Base-by-base conservation (phyloP, 2,113 vertebrate genomes). In the Ifrita kowaldi region DNA sequence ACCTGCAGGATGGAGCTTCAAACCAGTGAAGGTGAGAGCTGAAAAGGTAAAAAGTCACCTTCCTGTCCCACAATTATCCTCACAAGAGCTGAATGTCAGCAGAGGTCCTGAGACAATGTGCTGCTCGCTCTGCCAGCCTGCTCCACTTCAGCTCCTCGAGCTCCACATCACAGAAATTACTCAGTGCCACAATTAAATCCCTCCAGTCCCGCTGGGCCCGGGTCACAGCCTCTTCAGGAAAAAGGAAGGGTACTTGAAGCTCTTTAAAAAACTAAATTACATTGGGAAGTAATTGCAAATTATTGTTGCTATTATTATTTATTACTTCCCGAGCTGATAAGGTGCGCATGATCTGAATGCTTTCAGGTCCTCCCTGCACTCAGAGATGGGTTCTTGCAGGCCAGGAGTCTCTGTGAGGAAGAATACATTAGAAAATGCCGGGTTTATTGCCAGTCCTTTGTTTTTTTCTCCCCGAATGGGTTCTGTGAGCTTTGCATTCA, bases 131-230 rank as follows among this genome's bases (percentile, higher is more conserved):
- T 63, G 75, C 69, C 71, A 71, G 85, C 28, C 80, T 60, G 86
- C 83, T 42, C 84, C 78, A 67, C 71, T 96, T 50, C 77, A 63
- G 65, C 55, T 92, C 65, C 60, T 71, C 16, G 50, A 33, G 86
- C 49, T 84, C 35, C 65, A 53, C 60, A 75, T 59, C 91, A 83
- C 23, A 69, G 82, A 70, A 90, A 90, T 83, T 63, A 78, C 97
- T 95, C 80, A n/a, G 69, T 56, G 87, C 77, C 80, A 93, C 82
- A 83, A 63, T 95, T 85, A 94, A 94, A 93, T 26, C 93, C 73
- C 65, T 53, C 16, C 82, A n/a, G 75, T 19, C 87, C 93, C 50
- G 0, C 7, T 44, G 77, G 84, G 53, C 69, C 41, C 12, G 49
- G 84, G 84, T 37, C 67, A 64, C 20, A 70, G 83, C 27, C 47